Evolutionary conservation across 2,888 invertebrate genomes (phyloP), one percentile per base, ranked within the genome.

Genomic region (Campaea margaritaria): DNA sequence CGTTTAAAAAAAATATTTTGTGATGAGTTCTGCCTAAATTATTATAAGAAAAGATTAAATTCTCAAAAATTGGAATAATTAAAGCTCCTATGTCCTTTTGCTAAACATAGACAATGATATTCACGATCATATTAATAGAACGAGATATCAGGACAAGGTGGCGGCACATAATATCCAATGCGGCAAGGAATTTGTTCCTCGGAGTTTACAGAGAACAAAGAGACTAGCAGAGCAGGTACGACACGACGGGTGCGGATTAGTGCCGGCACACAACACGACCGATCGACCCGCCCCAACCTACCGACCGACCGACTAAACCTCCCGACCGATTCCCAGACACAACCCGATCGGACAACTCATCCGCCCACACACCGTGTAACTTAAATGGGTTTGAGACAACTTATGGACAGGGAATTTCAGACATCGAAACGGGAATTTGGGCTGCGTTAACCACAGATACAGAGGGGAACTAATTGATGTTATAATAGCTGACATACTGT

Each of bases 301-400:
- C 67, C 64, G 62, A 67, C 62, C 69, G 49, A 64, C 74, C 79
- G 64, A 52, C 79, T 78, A 57, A 66, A 68, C 72, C 67, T 67
- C 76, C 67, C 78, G 64, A 81, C 34, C 15, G 28, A 0, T 14
- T 78, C 54, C 63, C 68, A 68, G 47, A 56, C 55, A 46, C 60
- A 58, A 47, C 52, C 46, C 52, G 46, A 72, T 41, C 48, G 28
- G 14, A 8, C 58, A 46, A 50, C 72, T 67, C 72, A 71, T 48
- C 72, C 72, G 74, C 74, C 69, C 74, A 67, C 76, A 75, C 65
- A 76, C 70, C 71, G 78, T 74, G 73, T 75, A 83, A 84, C 83
- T 86, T 85, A 82, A 88, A 89, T 87, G 77, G 83, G 70, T 86
- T 86, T 85, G 89, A 85, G 86, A 87, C 83, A 85, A 85, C 78